phyloP scores from a whole-genome alignment of 2,113 vertebrate genomes.

The Balaenoptera acutorostrata region DNA sequence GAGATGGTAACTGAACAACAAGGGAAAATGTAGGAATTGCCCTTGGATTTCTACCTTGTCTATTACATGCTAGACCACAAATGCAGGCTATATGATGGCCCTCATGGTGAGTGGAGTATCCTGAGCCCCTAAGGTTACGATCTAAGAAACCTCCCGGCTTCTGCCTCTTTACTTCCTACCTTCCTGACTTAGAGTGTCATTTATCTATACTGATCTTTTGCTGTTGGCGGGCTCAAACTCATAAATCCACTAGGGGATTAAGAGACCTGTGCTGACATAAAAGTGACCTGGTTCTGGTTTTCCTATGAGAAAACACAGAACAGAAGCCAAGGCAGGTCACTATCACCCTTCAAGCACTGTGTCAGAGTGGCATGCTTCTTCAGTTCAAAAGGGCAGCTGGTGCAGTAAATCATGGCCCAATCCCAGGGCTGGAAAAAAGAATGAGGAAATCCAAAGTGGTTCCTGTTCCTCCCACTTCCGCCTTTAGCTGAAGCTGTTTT shows the following conservation, averaged over 20 bases:
- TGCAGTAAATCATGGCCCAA: background rate
- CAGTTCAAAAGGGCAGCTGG: background rate
- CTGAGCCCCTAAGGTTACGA: background rate
- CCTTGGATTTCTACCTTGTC: background rate
- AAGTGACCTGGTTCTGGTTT: constrained; percentile 17
- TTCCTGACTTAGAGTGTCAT: background rate
- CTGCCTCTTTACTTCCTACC: background rate
- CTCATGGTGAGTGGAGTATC: background rate
- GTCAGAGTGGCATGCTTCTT: background rate
- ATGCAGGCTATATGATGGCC: background rate
- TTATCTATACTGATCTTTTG: background rate
- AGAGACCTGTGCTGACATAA: background rate
- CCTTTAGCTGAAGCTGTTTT: background rate
- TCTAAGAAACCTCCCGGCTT: background rate
- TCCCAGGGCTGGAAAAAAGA: background rate
- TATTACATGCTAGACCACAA: background rate
- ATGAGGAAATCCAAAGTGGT: background rate
- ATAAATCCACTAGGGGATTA: background rate
- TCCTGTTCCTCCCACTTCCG: background rate
- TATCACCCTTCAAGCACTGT: background rate
- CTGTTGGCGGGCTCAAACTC: background rate
- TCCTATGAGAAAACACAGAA: constrained; percentile 33
- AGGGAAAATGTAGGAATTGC: background rate
- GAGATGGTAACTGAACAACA: fast-evolving
- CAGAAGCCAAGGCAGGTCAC: constrained; percentile 33